phyloP scores from a whole-genome alignment of 2,888 invertebrate species.

The Phortica okadai region DNA sequence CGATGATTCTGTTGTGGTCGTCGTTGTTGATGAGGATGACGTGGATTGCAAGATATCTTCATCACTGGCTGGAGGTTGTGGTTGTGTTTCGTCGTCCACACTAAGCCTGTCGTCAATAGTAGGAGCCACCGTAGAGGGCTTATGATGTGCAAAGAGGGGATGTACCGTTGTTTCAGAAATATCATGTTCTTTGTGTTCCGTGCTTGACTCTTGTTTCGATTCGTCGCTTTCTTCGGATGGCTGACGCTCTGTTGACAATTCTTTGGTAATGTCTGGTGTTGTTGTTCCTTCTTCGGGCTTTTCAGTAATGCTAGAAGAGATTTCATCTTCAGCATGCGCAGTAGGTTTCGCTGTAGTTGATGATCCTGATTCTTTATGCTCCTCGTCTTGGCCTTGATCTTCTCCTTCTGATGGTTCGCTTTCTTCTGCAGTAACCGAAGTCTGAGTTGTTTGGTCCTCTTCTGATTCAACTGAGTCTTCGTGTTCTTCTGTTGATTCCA shows the following conservation, averaged over 20 bases:
- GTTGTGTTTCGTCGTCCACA: constrained; percentile 44
- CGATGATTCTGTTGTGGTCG: constrained; percentile 50
- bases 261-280: constrained; percentile 43
- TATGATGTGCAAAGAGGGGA: constrained; percentile 63
- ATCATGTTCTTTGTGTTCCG: constrained; percentile 46
- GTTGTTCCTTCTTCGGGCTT: constrained; percentile 20
- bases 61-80: constrained; percentile 47
- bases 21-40: constrained; percentile 43
- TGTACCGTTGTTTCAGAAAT: constrained; percentile 59
- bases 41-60: constrained; percentile 38
- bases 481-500: constrained; percentile 64
- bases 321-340: constrained; percentile 41
- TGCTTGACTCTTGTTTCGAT: constrained; percentile 13
- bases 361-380: constrained; percentile 49
- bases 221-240: constrained; percentile 37
- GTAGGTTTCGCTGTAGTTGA: constrained; percentile 41
- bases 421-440: constrained; percentile 47
- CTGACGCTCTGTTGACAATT: constrained; percentile 41
- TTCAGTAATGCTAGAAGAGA: constrained; percentile 3
- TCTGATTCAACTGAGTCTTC: constrained; percentile 66
- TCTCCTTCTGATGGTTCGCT: constrained; percentile 52
- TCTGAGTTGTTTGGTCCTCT: constrained; percentile 58
- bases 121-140: constrained; percentile 52
- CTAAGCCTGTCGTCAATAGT: constrained; percentile 56
- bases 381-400: constrained; percentile 42